Percentiles rank a stretch among this genome's conserved stretches.
phyloP scores from a whole-genome alignment of 2,113 vertebrate genomes.

The Montifringilla adamsi region DNA sequence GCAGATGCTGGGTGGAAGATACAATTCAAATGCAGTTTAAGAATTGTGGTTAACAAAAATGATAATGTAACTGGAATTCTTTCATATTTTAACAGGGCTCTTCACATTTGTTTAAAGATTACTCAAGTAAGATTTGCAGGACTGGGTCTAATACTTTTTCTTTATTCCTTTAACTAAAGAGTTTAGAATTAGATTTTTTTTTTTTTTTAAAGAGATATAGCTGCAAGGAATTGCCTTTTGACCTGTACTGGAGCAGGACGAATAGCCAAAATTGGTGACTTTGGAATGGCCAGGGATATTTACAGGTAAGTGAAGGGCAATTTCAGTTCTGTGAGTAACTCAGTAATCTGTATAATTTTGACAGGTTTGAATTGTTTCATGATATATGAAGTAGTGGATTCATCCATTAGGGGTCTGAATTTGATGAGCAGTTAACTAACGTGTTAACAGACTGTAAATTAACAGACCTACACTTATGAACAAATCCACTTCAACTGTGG shows the following conservation, averaged over 20 bases:
- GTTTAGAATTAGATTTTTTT: background rate
- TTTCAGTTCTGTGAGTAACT: background rate
- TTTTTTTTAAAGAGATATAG: slow-evolving; percentile 81
- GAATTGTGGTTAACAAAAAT: background rate
- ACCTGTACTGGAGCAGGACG: slow-evolving; percentile 80
- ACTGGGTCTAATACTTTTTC: background rate
- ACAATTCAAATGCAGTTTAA: background rate
- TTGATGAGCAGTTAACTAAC: background rate
- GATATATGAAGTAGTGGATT: background rate
- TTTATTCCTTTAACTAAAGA: background rate
- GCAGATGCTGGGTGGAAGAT: background rate
- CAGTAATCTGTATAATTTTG: background rate
- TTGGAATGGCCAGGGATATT: slow-evolving; percentile 92
- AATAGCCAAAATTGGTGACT: slow-evolving; percentile 91
- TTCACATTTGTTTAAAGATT: background rate
- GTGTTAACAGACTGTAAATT: background rate
- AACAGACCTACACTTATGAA: background rate
- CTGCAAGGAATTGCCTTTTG: slow-evolving; percentile 89
- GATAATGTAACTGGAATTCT: background rate
- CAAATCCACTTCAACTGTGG: background rate
- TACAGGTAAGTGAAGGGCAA: slow-evolving; percentile 76
- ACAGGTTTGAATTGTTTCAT: background rate
- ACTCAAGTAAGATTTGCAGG: background rate
- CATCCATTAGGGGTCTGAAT: background rate
- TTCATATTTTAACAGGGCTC: background rate